These are phyloP conservation scores for Loripinus fragilis DNA, from an alignment of 2,888 invertebrate genomes.

Conservation along the genomic window DNA sequence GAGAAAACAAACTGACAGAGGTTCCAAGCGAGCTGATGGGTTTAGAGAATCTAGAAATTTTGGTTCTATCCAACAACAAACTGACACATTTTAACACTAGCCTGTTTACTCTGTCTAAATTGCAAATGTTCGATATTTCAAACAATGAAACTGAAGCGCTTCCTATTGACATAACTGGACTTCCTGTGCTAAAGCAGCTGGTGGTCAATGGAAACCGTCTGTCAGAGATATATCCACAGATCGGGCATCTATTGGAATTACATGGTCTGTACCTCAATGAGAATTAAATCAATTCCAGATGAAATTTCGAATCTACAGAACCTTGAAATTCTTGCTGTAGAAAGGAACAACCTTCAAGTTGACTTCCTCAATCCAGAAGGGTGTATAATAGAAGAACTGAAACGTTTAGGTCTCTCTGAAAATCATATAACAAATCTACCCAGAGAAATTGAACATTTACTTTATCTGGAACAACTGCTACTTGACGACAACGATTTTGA, in stretches of 20 bases:
- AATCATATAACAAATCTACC: slow-evolving; percentile 80
- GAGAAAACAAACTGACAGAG: slow-evolving; percentile 72
- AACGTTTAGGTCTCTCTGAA: slow-evolving; percentile 76
- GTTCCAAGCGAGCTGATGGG: slow-evolving; percentile 72
- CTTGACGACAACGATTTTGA: slow-evolving; percentile 80
- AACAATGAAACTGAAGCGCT: slow-evolving; percentile 75
- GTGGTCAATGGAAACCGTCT: slow-evolving; percentile 73
- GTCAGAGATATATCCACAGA: slow-evolving; percentile 67
- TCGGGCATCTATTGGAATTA: slow-evolving; percentile 70
- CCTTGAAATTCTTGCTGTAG: slow-evolving; percentile 75
- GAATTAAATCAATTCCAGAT: slow-evolving; percentile 75
- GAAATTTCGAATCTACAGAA: slow-evolving; percentile 69
- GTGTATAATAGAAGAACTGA: slow-evolving; percentile 75
- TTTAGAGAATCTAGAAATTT: slow-evolving; percentile 69
- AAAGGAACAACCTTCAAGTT: slow-evolving; percentile 76
- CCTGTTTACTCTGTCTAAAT: slow-evolving; percentile 65
- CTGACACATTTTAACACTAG: slow-evolving; percentile 66
- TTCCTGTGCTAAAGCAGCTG: slow-evolving; percentile 69
- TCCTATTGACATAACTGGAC: slow-evolving; percentile 67
- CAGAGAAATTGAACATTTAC: slow-evolving; percentile 75
- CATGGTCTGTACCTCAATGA: slow-evolving; percentile 72
- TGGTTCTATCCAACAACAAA: slow-evolving; percentile 72
- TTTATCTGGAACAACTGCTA: slow-evolving; percentile 72
- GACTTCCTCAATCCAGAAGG: slow-evolving; percentile 76
- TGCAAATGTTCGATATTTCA: slow-evolving; percentile 75